Evolutionary conservation across 2,797 vertebrate species (phyloP), one percentile per base, ranked within the genome.

Genomic region (Neosilurus hyrtlii): DNA sequence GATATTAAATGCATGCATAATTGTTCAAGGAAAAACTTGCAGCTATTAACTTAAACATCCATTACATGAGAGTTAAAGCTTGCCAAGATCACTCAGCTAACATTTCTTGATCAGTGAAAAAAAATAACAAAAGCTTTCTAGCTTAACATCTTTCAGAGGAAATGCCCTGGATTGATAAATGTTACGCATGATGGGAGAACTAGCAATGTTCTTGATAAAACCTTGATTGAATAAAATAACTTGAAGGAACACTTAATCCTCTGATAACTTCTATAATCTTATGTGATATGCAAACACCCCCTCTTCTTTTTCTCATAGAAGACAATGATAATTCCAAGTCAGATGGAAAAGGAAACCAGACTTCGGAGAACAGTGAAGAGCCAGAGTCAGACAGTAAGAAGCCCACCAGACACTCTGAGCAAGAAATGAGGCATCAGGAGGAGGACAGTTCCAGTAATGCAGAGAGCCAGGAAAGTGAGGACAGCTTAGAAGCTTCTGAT

Each of bases 401-500:
- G 90, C 93, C 91, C 62, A 93, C 96, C 0, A 95, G 96, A 84
- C 95, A 94, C 66, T 96, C 97, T 0, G 96, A 98, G 91, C 95
- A 96, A 52, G 96, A 99, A 89, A 96, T 95, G 96, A 96, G 96
- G 90, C 96, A 95, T 76, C 96, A 97, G 79, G 97, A 99, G 22
- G 97, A 99, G 66, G 96, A 97, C 91, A 98, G 96, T 91, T 99
- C 97, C 85, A 98, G 97, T 92, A 97, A 98, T 91, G 95, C 96
- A 0, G 98, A 98, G 92, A 99, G 97, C 92, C 97, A 97, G 89
- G 97, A 99, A 88, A 98, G 97, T 30, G 97, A 98, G 35, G 96
- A 99, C 93, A 99, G 97, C 89, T 94, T 96, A 90, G 98, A 98
- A 87, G 94, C 96, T 70, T 99, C 97, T 16, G 97, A 99, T 87